Conservation (phyloP, 2,797 vertebrate species). For the Botia almorhae region DNA sequence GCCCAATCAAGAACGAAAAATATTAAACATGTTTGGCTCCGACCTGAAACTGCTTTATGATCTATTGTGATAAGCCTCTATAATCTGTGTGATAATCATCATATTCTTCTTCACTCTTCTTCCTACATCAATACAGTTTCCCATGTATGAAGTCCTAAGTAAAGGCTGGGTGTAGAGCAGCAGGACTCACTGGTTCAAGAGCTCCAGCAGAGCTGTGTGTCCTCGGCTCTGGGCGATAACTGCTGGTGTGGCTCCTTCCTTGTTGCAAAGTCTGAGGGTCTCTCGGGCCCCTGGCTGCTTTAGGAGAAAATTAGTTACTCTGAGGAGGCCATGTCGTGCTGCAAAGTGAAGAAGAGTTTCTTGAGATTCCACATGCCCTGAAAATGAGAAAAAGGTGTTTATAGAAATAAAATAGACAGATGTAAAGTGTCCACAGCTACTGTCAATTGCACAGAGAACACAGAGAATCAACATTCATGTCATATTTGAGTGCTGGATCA, state of each 20-base stretch:
- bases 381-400: conserved; percentile 5
- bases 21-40: too few species aligned
- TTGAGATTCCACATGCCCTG: conserved; percentile 82
- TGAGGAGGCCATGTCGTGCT: conserved; percentile 86
- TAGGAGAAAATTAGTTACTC: conserved; percentile 85
- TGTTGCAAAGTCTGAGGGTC: conserved; percentile 85
- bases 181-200: conserved; percentile 83
- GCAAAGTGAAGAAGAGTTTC: conserved; percentile 96
- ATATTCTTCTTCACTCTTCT: too few species aligned
- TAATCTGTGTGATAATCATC: too few species aligned
- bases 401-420: too few species aligned
- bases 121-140: too few species aligned
- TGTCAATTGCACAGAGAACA: not conserved
- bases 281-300: conserved; percentile 86
- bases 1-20: too few species aligned
- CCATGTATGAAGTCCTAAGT: too few species aligned
- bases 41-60: too few species aligned
- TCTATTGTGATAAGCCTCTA: too few species aligned
- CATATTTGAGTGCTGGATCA: too few species aligned
- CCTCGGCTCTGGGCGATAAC: conserved; percentile 84
- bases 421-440: not conserved
- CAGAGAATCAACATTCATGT: not conserved
- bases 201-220: conserved; percentile 79
- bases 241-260: conserved; percentile 86
- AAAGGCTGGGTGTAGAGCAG: not conserved